Evolutionary conservation across 2,113 vertebrate species (phyloP).

Genomic region (Leptocoma aspasia): DNA sequence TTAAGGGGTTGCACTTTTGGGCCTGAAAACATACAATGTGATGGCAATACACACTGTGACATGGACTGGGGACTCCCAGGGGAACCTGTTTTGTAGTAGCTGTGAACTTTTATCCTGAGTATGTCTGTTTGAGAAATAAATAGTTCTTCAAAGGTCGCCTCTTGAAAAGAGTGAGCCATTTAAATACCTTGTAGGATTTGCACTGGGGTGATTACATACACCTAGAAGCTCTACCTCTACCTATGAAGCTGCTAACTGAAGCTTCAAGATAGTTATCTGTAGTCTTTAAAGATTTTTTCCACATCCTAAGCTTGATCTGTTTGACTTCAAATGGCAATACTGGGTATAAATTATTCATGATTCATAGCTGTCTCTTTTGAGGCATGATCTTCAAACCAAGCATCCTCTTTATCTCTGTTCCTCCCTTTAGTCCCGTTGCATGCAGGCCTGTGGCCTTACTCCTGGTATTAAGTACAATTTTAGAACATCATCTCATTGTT

Average conservation of each 20-base stretch:
- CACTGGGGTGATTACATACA: background rate
- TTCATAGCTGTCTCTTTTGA: background rate
- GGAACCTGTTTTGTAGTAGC: background rate
- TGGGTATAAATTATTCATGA: conserved; percentile 31
- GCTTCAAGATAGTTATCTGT: background rate
- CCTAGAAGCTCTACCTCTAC: background rate
- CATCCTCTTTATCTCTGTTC: background rate
- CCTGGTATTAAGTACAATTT: background rate
- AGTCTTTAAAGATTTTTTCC: background rate
- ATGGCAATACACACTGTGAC: background rate
- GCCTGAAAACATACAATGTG: background rate
- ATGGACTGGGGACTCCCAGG: background rate
- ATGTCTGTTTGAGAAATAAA: background rate
- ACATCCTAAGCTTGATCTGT: background rate
- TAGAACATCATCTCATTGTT: background rate
- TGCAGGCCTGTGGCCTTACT: background rate
- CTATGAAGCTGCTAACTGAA: background rate
- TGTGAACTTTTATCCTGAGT: background rate
- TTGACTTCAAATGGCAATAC: background rate
- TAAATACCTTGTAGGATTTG: background rate
- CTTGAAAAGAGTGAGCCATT: background rate
- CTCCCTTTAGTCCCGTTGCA: background rate
- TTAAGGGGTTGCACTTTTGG: background rate
- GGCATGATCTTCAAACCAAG: conserved; percentile 1
- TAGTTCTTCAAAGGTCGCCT: background rate